Percentiles rank a stretch among this genome's conserved stretches.
phyloP scores from a whole-genome alignment of 1,140 invertebrate species.

The Cardiocondyla obscurior region DNA sequence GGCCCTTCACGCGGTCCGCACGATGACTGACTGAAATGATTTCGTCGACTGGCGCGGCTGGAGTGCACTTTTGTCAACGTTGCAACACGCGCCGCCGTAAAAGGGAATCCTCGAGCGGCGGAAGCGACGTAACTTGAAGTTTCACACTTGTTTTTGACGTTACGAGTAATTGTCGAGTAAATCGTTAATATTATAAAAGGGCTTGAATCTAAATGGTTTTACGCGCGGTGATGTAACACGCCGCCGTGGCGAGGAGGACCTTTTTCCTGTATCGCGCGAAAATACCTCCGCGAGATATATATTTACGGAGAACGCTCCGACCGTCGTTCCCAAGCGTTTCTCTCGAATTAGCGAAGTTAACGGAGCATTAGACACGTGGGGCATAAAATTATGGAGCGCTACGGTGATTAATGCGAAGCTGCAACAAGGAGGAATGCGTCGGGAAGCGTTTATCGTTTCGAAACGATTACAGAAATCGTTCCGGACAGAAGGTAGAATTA shows the following conservation, averaged over 20 bases:
- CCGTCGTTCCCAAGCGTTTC: conserved; percentile 4
- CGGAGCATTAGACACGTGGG: not conserved
- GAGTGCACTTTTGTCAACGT: conserved; percentile 56
- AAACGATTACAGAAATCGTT: conserved; percentile 45
- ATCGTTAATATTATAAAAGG: conserved; percentile 3
- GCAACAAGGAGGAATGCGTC: conserved; percentile 29
- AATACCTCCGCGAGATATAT: not conserved
- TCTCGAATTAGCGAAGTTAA: conserved; percentile 21
- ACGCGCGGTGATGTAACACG: not conserved
- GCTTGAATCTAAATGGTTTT: not conserved
- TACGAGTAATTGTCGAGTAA: conserved; percentile 30
- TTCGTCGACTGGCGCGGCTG: conserved; percentile 43
- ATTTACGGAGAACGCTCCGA: not conserved
- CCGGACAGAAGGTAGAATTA: conserved; percentile 46
- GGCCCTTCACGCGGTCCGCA: no score
- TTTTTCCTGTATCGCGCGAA: no score
- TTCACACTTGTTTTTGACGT: conserved; percentile 15
- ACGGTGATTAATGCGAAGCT: conserved; percentile 38
- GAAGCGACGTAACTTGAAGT: conserved; percentile 33
- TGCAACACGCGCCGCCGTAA: conserved; percentile 5
- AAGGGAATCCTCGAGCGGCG: conserved; percentile 25
- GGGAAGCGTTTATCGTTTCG: conserved; percentile 40
- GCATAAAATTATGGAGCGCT: conserved; percentile 26
- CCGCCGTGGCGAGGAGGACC: no score
- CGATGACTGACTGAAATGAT: conserved; percentile 68